Evolutionary conservation across 2,888 invertebrate species (phyloP).

Genomic region (Drosophila greeni): DNA sequence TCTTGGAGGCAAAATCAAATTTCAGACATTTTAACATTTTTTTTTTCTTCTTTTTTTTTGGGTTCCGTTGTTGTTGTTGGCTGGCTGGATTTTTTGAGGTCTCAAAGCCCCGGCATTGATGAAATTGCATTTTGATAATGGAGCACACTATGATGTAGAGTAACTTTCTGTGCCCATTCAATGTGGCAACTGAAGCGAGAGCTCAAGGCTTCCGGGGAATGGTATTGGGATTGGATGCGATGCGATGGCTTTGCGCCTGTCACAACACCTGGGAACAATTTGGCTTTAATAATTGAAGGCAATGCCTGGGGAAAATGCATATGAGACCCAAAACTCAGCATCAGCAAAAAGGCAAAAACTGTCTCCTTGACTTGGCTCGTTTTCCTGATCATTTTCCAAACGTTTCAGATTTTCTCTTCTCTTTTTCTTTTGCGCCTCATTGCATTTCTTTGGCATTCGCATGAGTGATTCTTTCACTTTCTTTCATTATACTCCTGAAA

Average conservation of each 20-base stretch:
- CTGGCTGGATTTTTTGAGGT: slow-evolving; percentile 44
- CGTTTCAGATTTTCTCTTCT: not conserved
- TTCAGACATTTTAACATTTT: slow-evolving; percentile 48
- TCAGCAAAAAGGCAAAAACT: not conserved
- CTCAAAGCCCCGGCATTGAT: slow-evolving; percentile 53
- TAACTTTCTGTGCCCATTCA: slow-evolving; percentile 44
- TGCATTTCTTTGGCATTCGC: slow-evolving; percentile 20
- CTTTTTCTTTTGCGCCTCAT: slow-evolving; percentile 28
- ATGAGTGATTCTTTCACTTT: slow-evolving; percentile 25
- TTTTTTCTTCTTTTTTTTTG: slow-evolving; percentile 15
- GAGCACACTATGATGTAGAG: slow-evolving; percentile 18
- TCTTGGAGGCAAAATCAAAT: slow-evolving; percentile 56
- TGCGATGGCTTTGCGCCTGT: slow-evolving; percentile 29
- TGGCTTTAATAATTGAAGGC: slow-evolving; percentile 42
- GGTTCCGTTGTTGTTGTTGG: slow-evolving; percentile 23
- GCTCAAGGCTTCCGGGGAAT: slow-evolving; percentile 35
- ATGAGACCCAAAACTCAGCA: slow-evolving; percentile 21
- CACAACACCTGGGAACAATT: slow-evolving; percentile 38
- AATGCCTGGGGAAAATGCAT: slow-evolving; percentile 22
- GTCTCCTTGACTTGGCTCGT: slow-evolving; percentile 4
- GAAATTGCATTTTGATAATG: slow-evolving; percentile 62
- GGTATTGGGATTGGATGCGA: slow-evolving; percentile 9
- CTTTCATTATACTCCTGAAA: slow-evolving; percentile 8
- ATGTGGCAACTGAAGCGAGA: slow-evolving; percentile 47
- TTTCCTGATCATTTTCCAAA: slow-evolving; percentile 12